Conservation (phyloP, 2,113 vertebrate genomes). For the Sander vitreus region DNA sequence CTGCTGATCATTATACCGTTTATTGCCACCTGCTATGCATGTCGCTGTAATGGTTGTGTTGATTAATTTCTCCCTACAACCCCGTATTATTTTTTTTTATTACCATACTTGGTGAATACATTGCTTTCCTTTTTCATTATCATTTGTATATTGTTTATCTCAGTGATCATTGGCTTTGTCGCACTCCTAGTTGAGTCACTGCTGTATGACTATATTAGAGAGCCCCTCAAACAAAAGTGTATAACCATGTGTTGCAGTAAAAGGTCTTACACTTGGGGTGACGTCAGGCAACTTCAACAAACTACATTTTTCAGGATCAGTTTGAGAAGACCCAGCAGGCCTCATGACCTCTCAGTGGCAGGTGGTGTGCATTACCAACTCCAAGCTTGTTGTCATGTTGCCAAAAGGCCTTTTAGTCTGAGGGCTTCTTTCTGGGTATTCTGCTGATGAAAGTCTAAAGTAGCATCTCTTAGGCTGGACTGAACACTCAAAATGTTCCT, state of each 20-base stretch:
- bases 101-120: not conserved
- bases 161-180: conserved; percentile 1
- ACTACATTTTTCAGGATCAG: not conserved
- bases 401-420: conserved; percentile 4
- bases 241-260: not conserved
- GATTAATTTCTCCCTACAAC: conserved; percentile 26
- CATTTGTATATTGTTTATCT: not conserved
- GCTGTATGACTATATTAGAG: conserved; percentile 15
- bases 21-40: conserved; percentile 28
- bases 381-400: conserved; percentile 12
- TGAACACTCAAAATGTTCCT: not conserved
- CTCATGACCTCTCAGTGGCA: not conserved
- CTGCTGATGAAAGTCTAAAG: not conserved
- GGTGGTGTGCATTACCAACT: not conserved
- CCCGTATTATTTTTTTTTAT: conserved; percentile 10
- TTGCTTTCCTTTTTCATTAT: conserved; percentile 22
- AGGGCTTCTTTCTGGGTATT: not conserved
- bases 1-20: conserved; percentile 34
- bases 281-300: not conserved
- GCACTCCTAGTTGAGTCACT: not conserved
- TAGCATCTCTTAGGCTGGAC: not conserved
- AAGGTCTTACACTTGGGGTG: not conserved
- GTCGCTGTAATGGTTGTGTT: conserved; percentile 18
- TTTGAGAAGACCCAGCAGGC: not conserved
- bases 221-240: not conserved